A percentile compares a stretch with the other conserved stretches of the same genome.
Evolutionary conservation across 2,113 vertebrate genomes (phyloP).

Genomic region (Notothenia coriiceps): DNA sequence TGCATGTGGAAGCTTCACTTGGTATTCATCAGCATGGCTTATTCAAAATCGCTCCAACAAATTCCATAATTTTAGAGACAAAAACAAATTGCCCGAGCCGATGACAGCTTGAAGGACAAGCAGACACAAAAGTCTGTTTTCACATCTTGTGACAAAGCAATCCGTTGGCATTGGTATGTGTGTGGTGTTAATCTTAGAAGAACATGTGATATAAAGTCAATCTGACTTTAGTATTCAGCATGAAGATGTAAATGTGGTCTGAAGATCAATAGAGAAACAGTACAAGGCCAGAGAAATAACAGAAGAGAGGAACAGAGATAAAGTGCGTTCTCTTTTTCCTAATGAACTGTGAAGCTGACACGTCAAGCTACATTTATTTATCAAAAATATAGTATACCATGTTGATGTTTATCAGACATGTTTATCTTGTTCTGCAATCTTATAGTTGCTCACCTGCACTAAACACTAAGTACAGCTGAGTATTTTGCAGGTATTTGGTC

Average conservation of each 20-base stretch:
- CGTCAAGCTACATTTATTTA: no score
- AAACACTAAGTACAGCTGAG: neutral
- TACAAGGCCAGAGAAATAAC: neutral
- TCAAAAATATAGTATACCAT: neutral
- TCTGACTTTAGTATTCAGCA: neutral
- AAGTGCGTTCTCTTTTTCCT: neutral
- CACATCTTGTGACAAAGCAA: neutral
- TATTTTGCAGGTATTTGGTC: neutral
- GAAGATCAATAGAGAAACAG: neutral
- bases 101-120: conserved; percentile 7
- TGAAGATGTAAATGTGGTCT: neutral
- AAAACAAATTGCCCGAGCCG: conserved; percentile 7
- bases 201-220: neutral
- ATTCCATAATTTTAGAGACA: conserved; percentile 14
- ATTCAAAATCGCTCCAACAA: neutral
- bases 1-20: conserved; percentile 7
- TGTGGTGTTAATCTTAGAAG: neutral
- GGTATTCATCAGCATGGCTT: conserved; percentile 7
- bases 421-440: neutral
- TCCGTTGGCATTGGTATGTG: neutral
- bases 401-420: neutral
- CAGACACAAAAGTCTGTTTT: neutral
- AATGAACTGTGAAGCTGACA: no score
- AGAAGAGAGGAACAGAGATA: neutral
- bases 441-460: neutral